These are phyloP conservation scores for Branchinecta lindahli DNA, from an alignment of 1,140 invertebrate species.

Conservation along the genomic window DNA sequence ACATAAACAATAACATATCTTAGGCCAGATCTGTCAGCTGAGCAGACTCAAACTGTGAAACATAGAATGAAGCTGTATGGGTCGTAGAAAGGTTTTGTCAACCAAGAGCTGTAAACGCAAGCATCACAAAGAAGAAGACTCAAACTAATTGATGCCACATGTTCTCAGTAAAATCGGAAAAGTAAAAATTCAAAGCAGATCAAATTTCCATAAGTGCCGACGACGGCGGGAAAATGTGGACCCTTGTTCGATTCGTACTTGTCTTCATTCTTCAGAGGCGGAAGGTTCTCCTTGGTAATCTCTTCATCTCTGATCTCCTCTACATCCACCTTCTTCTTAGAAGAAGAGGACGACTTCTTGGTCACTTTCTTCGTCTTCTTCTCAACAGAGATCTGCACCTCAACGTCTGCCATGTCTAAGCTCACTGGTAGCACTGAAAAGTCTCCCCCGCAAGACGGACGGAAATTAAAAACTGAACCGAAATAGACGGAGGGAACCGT, in stretches of 20 bases:
- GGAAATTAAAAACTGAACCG: conserved; percentile 12
- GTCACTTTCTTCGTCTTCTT: conserved; percentile 26
- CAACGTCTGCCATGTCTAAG: conserved; percentile 20
- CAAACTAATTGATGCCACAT: too few species aligned
- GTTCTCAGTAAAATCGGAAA: too few species aligned
- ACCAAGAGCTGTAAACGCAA: too few species aligned
- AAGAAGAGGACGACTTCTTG: conserved; percentile 21
- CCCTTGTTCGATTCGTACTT: neutral
- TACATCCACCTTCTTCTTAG: neutral
- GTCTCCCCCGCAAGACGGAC: conserved; percentile 17
- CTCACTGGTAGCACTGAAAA: conserved; percentile 15
- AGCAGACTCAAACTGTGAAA: too few species aligned
- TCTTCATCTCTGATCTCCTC: neutral
- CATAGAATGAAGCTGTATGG: too few species aligned
- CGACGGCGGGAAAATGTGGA: too few species aligned
- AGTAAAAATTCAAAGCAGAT: too few species aligned
- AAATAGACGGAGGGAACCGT: neutral
- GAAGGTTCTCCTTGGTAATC: neutral
- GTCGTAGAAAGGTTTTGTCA: too few species aligned
- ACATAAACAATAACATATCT: too few species aligned
- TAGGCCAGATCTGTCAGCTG: too few species aligned
- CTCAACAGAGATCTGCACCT: conserved; percentile 21
- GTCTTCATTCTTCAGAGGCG: neutral
- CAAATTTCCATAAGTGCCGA: too few species aligned
- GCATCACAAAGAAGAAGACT: too few species aligned